These are phyloP conservation scores for Girardinus metallicus DNA, from an alignment of 2,797 vertebrate species.

Conservation along the genomic window DNA sequence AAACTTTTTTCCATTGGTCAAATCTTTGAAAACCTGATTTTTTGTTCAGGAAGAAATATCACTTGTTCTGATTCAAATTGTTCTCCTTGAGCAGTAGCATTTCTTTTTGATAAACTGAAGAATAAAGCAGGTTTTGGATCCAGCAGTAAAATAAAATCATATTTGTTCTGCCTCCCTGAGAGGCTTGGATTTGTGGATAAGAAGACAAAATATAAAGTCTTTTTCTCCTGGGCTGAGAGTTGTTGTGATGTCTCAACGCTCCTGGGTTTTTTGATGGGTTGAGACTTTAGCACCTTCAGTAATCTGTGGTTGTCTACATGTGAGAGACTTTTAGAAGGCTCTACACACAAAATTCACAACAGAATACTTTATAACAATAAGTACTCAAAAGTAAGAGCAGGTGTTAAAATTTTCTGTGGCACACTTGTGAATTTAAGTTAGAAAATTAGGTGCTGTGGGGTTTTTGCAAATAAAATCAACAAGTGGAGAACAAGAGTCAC, in stretches of 20 bases:
- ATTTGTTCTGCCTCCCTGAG: neutral
- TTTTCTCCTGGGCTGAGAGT: neutral
- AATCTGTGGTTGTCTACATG: neutral
- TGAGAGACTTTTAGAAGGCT: neutral
- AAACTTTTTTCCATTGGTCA: neutral
- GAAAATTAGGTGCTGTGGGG: neutral
- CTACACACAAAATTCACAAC: neutral
- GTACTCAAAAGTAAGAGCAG: neutral
- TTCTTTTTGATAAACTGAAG: neutral
- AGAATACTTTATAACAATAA: neutral
- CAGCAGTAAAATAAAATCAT: neutral
- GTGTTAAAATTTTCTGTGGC: neutral
- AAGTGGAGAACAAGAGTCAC: constrained; percentile 5
- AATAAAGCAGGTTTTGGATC: neutral
- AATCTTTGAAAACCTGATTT: neutral
- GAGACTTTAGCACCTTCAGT: neutral
- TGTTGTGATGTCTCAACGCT: neutral
- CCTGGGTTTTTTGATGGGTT: neutral
- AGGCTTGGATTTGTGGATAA: neutral
- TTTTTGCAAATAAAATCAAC: neutral
- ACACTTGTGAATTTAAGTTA: neutral
- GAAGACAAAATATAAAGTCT: neutral
- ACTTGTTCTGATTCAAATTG: neutral
- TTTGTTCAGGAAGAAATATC: neutral
- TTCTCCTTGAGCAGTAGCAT: too few species aligned